Evolutionary conservation across 2,888 invertebrate species (phyloP).

Genomic region (Stenurella melanura): DNA sequence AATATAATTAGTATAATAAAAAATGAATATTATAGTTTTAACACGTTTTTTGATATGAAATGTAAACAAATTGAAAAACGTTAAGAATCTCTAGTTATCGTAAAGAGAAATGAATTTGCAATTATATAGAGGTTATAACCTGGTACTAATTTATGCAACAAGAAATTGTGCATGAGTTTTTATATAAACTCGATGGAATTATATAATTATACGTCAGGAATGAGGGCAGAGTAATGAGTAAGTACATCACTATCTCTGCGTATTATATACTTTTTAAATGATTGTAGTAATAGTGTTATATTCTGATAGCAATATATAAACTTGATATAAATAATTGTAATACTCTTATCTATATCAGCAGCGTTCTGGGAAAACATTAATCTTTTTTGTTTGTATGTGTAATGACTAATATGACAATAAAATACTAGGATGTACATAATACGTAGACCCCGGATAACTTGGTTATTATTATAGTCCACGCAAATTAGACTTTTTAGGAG

Average conservation of each 20-base stretch:
- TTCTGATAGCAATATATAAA: background rate
- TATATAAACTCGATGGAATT: background rate
- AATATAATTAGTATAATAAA: slow-evolving; percentile 3
- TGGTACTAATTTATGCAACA: background rate
- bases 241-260: background rate
- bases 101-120: background rate
- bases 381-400: background rate
- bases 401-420: background rate
- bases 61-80: background rate
- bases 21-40: background rate
- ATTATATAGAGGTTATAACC: background rate
- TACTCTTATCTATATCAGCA: background rate
- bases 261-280: background rate
- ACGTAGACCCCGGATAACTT: too few relatives aligned
- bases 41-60: background rate
- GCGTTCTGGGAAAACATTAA: background rate
- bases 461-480: too few relatives aligned
- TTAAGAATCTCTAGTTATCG: background rate
- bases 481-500: too few relatives aligned
- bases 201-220: background rate
- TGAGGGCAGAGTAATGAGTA: background rate
- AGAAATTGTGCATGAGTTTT: background rate
- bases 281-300: background rate
- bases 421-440: background rate
- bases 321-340: background rate